Percentiles rank a stretch among this genome's conserved stretches.
Conservation (phyloP, 2,797 vertebrate genomes). For the Sebastes dallii region DNA sequence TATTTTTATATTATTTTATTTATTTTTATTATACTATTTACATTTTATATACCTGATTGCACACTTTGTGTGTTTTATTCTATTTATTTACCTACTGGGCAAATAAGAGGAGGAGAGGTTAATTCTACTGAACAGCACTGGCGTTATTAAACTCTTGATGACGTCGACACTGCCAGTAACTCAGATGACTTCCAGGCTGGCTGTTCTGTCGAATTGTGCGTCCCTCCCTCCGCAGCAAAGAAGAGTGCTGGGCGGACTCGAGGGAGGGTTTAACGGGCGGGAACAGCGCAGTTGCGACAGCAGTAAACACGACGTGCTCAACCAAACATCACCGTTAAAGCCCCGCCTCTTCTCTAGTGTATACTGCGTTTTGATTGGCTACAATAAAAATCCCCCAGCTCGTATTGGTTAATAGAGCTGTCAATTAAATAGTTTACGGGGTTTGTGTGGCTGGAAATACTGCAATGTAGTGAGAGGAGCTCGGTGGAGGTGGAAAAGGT, state of each 20-base stretch:
- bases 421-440: slow-evolving; percentile 45
- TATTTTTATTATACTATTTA: too few species aligned
- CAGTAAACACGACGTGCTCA: slow-evolving; percentile 69
- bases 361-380: slow-evolving; percentile 59
- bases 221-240: slow-evolving; percentile 56
- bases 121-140: slow-evolving; percentile 37
- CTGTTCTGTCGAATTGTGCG: slow-evolving; percentile 53
- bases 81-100: not conserved
- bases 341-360: slow-evolving; percentile 46
- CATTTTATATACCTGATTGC: not conserved
- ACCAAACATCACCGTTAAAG: not conserved
- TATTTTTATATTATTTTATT: too few species aligned
- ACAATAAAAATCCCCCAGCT: fast-evolving
- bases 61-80: not conserved
- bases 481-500: not conserved
- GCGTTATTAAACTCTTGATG: slow-evolving; percentile 78
- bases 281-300: slow-evolving; percentile 72
- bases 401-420: slow-evolving; percentile 39
- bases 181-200: slow-evolving; percentile 87
- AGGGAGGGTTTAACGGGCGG: slow-evolving; percentile 1
- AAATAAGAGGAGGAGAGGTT: not conserved
- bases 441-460: slow-evolving; percentile 59
- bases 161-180: slow-evolving; percentile 87
- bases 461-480: slow-evolving; percentile 48
- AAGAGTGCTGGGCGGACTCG: fast-evolving